Evolutionary conservation across 2,888 invertebrate genomes (phyloP), one percentile per base, ranked within the genome.

Genomic region (Himalopsyche tibetana): DNA sequence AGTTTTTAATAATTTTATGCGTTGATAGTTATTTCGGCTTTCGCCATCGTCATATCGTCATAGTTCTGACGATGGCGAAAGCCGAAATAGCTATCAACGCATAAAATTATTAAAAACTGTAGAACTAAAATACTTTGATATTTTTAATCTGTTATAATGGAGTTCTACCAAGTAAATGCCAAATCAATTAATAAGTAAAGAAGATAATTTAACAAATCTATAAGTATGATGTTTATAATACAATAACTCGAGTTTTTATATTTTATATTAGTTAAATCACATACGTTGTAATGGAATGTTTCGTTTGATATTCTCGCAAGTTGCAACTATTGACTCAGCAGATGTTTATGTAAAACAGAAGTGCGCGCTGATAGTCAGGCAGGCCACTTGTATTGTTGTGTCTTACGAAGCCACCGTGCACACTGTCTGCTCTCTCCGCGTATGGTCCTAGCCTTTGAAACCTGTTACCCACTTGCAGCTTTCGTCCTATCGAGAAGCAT

Each of bases 381-480:
- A n/a, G 28, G 9, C 28, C 19, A 8, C 63, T 63, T 63, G 19
- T 63, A n/a, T 19, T 63, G 51, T 51, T 51, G 42, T 55, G 19
- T 63, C 63, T 28, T 63, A 8, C 63, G 19, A 63, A 19, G 19
- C 56, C 56, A 56, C 56, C 45, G 9, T 63, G 19, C 63, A 15
- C 63, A 2, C 19, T 5, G 45, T 45, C 45, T 45, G 45, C 45
- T 45, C 45, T 45, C 56, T 17, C 56, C 56, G 56, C 6, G 17
- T 56, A 56, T 56, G 56, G n/a, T 8, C n/a, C 56, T 3, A 8
- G 19, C 56, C n/a, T 19, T n/a, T 56, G 56, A 8, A 56, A 56
- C 56, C 56, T 56, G 56, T 56, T 56, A n/a, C n/a, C n/a, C 56
- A 56, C 56, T 56, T 56, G 56, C 19, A 56, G n/a, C n/a, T 19